phyloP scores from a whole-genome alignment of 2,797 vertebrate species.

The Echiichthys vipera region DNA sequence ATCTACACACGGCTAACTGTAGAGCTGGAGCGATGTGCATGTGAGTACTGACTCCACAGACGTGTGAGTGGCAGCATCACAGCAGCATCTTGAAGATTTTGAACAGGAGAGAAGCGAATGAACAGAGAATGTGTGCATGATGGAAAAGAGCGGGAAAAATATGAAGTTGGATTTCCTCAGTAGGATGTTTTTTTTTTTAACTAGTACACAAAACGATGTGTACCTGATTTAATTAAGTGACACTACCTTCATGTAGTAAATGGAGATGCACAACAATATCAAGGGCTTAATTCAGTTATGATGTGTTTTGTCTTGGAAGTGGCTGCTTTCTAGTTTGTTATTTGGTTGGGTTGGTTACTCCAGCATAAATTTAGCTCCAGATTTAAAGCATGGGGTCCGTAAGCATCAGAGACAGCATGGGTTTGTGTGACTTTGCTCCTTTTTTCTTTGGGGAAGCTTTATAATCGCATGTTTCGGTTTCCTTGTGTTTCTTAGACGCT shows the following conservation, averaged over 20 bases:
- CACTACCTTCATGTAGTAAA: neutral
- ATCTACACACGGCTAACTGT: constrained; percentile 42
- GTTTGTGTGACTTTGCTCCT: neutral
- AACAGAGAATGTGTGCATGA: constrained; percentile 46
- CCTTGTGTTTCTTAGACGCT: constrained; percentile 84
- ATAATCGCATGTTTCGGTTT: neutral
- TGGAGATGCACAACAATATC: neutral
- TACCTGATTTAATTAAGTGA: neutral
- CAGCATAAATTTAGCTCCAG: neutral
- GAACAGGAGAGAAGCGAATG: neutral
- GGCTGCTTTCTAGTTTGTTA: constrained; percentile 38
- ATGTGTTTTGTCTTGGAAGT: constrained; percentile 23
- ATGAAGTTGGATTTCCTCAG: neutral
- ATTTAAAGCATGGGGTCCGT: constrained; percentile 45
- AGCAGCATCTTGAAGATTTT: constrained; percentile 29
- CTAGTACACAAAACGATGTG: neutral
- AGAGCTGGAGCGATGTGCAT: constrained; percentile 59
- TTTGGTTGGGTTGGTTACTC: neutral
- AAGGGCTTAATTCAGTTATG: constrained; percentile 2
- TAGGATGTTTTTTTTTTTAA: neutral
- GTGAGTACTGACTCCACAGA: constrained; percentile 55
- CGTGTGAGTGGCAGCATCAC: constrained; percentile 17
- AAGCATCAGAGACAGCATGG: constrained; percentile 34
- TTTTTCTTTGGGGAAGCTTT: neutral
- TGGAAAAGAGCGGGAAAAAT: neutral